These are phyloP conservation scores for Slavum lentiscoides DNA, from an alignment of 2,888 invertebrate species.

Conservation along the genomic window DNA sequence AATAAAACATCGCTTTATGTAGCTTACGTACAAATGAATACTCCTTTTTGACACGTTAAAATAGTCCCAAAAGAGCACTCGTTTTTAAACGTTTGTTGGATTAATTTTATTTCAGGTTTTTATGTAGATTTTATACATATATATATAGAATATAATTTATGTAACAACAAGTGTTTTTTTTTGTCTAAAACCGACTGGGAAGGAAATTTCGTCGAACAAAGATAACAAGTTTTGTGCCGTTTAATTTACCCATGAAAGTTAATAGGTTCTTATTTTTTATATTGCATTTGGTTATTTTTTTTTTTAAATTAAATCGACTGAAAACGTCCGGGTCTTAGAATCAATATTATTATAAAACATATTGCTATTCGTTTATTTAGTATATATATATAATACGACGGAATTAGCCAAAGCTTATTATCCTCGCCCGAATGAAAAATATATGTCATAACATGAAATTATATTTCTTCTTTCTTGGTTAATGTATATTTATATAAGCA, in stretches of 20 bases:
- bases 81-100: too few relatives aligned
- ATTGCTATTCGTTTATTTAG: background rate
- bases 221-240: background rate
- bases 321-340: background rate
- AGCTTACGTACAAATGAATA: too few relatives aligned
- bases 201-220: background rate
- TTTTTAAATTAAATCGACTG: constrained; percentile 28
- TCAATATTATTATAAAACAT: constrained; percentile 1
- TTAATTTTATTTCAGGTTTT: too few relatives aligned
- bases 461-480: background rate
- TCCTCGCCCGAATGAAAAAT: background rate
- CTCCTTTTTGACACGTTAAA: too few relatives aligned
- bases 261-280: constrained; percentile 7
- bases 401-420: background rate
- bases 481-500: too few relatives aligned
- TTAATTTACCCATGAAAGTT: constrained; percentile 6
- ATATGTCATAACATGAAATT: background rate
- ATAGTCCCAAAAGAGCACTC: too few relatives aligned
- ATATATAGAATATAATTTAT: background rate
- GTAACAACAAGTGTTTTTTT: background rate
- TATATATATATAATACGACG: background rate
- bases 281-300: constrained; percentile 13
- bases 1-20: too few relatives aligned
- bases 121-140: too few relatives aligned
- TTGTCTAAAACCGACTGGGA: background rate